These are phyloP conservation scores for Eledona agricola DNA, from an alignment of 2,888 invertebrate species.

Conservation along the genomic window DNA sequence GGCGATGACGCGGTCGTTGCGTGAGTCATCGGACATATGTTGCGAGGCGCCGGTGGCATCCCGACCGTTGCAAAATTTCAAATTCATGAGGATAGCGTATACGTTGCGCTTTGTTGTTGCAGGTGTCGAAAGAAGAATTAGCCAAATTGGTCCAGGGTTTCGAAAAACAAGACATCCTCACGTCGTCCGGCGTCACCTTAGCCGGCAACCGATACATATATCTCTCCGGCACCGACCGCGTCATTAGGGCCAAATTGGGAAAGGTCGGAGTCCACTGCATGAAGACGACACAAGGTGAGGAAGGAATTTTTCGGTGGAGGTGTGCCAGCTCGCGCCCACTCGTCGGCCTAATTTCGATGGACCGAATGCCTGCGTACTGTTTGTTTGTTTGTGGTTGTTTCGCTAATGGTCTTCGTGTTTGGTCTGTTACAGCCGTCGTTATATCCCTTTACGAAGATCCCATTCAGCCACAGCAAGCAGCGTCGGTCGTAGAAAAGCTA, in stretches of 20 bases:
- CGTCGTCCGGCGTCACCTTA: slow-evolving; percentile 90
- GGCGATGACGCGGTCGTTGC: slow-evolving; percentile 24
- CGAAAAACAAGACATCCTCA: slow-evolving; percentile 88
- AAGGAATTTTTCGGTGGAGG: slow-evolving; percentile 12
- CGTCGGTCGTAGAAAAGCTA: slow-evolving; percentile 96
- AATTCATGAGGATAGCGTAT: not conserved
- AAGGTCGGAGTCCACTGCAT: slow-evolving; percentile 95
- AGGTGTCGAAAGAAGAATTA: slow-evolving; percentile 93
- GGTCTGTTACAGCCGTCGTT: slow-evolving; percentile 81
- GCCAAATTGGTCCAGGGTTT: slow-evolving; percentile 90
- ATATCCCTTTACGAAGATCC: slow-evolving; percentile 95
- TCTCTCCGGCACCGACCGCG: slow-evolving; percentile 92
- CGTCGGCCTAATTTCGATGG: slow-evolving; percentile 1
- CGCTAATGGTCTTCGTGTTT: not conserved
- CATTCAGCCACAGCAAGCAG: slow-evolving; percentile 96
- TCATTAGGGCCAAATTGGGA: slow-evolving; percentile 92
- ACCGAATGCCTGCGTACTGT: not conserved
- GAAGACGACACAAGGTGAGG: slow-evolving; percentile 91
- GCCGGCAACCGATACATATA: slow-evolving; percentile 94
- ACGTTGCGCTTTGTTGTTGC: slow-evolving; percentile 51
- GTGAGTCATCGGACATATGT: slow-evolving; percentile 35
- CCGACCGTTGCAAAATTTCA: not conserved
- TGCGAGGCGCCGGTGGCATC: slow-evolving; percentile 16
- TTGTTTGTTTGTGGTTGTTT: not conserved
- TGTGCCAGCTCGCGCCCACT: slow-evolving; percentile 18